Base-by-base conservation (phyloP, 2,888 invertebrate species). In the Chymomyza fuscimana region DNA sequence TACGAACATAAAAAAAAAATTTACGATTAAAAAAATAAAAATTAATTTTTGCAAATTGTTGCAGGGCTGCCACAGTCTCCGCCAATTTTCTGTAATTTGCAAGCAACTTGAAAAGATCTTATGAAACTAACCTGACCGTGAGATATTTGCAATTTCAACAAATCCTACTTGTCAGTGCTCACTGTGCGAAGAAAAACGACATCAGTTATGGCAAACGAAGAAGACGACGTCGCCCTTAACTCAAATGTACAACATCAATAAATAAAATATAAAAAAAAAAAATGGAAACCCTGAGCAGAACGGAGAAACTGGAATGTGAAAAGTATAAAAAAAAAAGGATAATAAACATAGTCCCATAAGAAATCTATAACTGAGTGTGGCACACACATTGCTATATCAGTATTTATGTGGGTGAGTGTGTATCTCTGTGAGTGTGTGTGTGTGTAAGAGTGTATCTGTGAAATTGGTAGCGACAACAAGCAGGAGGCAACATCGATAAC, bases 161-260 rank as follows among this genome's bases (percentile, higher is more conserved):
- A 36, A 6, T 36, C 40, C 4, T 46, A 0, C 12, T 12, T 46
- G 12, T 10, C 12, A 12, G 40, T 46, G 40, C 5, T 54, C 54
- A 19, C 54, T n/a, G 19, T 54, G 1, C 12, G 22, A 72, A 76
- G 84, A 87, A 87, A 75, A 83, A 83, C 86, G 89, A 78, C 89
- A 77, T 83, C 83, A 82, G 83, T 87, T 83, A 83, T 83, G 83
- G 83, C 87, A 78, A 83, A 88, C 87, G 89, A 83, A 88, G 87
- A 83, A 86, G 89, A 77, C 72, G 89, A 78, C 72, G 59, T 77
- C 76, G 86, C 83, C 86, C 83, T 83, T 83, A 83, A 83, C 83
- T 83, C 83, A 83, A 87, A 87, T 88, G 83, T 83, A 88, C 83
- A 83, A 80, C 89, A 83, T 83, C 89, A 88, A 83, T 88, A 83